These are phyloP conservation scores for Branchipolynoe longqiensis DNA, from an alignment of 2,888 invertebrate species.

Conservation along the genomic window DNA sequence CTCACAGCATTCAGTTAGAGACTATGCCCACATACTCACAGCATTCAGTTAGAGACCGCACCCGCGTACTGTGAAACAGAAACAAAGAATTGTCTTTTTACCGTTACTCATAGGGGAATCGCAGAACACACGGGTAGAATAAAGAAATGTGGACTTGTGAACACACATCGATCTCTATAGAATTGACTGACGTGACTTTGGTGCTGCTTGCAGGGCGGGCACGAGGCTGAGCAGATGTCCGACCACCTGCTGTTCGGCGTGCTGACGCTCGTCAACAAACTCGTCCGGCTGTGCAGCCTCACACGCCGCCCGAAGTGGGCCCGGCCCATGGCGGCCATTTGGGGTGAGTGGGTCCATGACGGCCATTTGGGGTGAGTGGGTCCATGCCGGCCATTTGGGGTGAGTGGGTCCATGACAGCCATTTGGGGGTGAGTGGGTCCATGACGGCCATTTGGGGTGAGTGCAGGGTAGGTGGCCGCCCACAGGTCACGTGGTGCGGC, in stretches of 20 bases:
- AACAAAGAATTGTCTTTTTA: too few relatives aligned
- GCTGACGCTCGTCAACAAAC: conserved; percentile 77
- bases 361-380: conserved; percentile 76
- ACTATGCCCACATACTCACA: too few relatives aligned
- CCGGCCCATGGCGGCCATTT: conserved; percentile 73
- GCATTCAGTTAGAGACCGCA: too few relatives aligned
- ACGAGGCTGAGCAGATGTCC: conserved; percentile 69
- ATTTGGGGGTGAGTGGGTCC: conserved; percentile 77
- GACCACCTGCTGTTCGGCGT: conserved; percentile 79
- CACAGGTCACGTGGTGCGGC: too few relatives aligned
- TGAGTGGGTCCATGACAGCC: conserved; percentile 70
- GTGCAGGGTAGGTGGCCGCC: too few relatives aligned
- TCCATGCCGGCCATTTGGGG: conserved; percentile 78
- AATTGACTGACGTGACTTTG: neutral
- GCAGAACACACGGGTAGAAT: too few relatives aligned
- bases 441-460: conserved; percentile 79
- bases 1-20: too few relatives aligned
- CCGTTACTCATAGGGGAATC: too few relatives aligned
- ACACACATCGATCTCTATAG: too few relatives aligned
- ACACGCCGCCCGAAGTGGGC: conserved; percentile 72
- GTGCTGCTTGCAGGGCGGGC: conserved; percentile 63
- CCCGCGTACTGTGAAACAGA: too few relatives aligned
- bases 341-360: conserved; percentile 75
- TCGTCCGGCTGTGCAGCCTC: conserved; percentile 74
- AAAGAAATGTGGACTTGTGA: too few relatives aligned